Evolutionary conservation across 2,888 invertebrate genomes (phyloP), one percentile per base, ranked within the genome.

Genomic region (Rhimphoctona megacephalus): DNA sequence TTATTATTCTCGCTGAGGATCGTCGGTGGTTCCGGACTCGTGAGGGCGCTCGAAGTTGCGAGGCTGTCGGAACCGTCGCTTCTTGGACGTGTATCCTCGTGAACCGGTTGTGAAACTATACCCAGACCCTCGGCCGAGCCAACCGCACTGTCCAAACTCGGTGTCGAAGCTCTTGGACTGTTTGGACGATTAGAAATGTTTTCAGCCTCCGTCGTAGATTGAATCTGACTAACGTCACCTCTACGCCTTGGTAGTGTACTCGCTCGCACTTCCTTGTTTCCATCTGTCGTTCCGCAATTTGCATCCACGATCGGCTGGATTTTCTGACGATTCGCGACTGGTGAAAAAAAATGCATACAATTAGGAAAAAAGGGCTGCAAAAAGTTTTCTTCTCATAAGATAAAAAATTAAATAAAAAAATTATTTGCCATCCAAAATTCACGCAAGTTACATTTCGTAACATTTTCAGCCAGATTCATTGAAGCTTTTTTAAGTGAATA

Each of bases 91-190:
- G 90, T 87, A 36, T 91, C 92, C 57, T 92, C 92, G 66, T 90
- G 88, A 17, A 88, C 90, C 66, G 88, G 86, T 49, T 91, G 90
- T 25, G 90, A 73, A 74, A 87, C 73, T 85, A 87, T 81, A 14
- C 92, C 93, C 69, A 96, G 92, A 22, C 96, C 96, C 90, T 96
- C 96, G 89, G 95, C 96, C 0, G 96, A 96, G 1, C 96, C 96
- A 30, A 96, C 96, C 14, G 96, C 96, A 19, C 96, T 96, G 91
- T 96, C 96, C 30, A 95, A 95, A 83, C 95, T 96, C 49, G 96
- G 96, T 17, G 96, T 95, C 49, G 96, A 96, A 5, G 92, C 92
- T 76, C 93, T 89, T 19, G 93, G 93, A 54, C 92, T 93, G 78
- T 83, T 81, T 61, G 92, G 91, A 22, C 90, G 92, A 88, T 89